Conservation (phyloP, 1,140 invertebrate species). For the Lepidurus arcticus region DNA sequence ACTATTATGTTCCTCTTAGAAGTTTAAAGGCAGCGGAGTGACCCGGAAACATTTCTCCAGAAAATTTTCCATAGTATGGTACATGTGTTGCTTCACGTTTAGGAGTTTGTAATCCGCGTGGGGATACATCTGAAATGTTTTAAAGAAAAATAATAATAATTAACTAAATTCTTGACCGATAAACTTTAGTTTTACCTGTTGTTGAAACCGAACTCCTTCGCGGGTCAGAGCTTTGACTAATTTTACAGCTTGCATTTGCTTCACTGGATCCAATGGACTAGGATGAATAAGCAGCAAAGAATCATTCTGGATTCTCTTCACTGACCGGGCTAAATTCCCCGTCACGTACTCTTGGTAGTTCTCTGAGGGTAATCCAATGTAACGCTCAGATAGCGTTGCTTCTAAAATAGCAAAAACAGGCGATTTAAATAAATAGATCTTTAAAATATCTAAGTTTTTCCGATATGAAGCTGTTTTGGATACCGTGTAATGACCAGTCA, state of each 20-base stretch:
- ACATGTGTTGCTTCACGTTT: conserved; percentile 23
- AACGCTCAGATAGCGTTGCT: conserved; percentile 26
- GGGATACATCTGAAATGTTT: conserved; percentile 28
- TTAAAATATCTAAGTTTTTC: background rate
- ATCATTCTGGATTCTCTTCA: conserved; percentile 27
- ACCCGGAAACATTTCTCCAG: conserved; percentile 22
- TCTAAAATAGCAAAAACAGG: background rate
- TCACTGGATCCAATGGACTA: conserved; percentile 22
- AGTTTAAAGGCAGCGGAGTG: background rate
- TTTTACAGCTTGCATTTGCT: conserved; percentile 27
- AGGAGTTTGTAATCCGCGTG: conserved; percentile 20
- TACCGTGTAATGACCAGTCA: conserved; percentile 30
- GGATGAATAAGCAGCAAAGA: conserved; percentile 27
- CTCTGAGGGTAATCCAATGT: conserved; percentile 11
- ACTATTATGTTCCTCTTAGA: background rate
- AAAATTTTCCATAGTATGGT: conserved; percentile 30
- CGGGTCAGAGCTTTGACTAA: conserved; percentile 7
- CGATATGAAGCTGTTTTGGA: background rate
- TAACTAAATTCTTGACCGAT: background rate
- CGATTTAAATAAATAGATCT: background rate
- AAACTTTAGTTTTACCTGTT: conserved; percentile 22
- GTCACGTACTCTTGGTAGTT: conserved; percentile 27
- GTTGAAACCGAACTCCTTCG: conserved; percentile 25
- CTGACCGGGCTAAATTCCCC: conserved; percentile 1
- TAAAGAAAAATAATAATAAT: background rate